Percentiles rank a stretch among this genome's conserved stretches.
These are phyloP conservation scores for Schlechtendalia chinensis DNA, from an alignment of 1,140 invertebrate species.

Conservation along the genomic window DNA sequence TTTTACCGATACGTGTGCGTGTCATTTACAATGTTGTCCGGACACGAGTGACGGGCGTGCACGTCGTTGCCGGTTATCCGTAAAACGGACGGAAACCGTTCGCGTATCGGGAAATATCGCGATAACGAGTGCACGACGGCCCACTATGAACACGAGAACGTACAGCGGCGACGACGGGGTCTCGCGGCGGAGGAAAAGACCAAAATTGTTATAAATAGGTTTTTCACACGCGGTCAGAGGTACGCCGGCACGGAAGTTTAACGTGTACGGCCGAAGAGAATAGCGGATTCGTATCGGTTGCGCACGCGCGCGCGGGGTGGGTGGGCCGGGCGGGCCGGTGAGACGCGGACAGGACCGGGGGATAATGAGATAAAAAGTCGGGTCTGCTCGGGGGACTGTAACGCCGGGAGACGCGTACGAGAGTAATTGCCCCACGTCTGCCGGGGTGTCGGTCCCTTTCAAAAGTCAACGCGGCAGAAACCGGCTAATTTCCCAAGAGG, in stretches of 20 bases:
- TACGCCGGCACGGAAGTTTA: background rate
- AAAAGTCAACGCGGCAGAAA: constrained; percentile 48
- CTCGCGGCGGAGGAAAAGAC: background rate
- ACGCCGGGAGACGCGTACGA: constrained; percentile 32
- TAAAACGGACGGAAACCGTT: too few relatives aligned
- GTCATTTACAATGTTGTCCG: too few relatives aligned
- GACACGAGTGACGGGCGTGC: too few relatives aligned
- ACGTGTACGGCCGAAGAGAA: constrained; percentile 18
- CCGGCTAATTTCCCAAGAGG: constrained; percentile 49
- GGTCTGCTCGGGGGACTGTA: constrained; percentile 41
- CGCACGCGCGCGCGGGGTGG: too few relatives aligned
- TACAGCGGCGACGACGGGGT: background rate
- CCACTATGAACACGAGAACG: background rate
- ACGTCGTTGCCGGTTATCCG: too few relatives aligned
- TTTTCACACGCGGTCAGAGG: background rate
- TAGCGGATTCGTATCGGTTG: background rate
- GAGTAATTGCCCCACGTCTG: constrained; percentile 46
- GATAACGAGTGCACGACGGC: too few relatives aligned
- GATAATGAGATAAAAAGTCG: constrained; percentile 48
- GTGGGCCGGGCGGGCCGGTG: too few relatives aligned
- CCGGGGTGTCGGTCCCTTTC: constrained; percentile 46
- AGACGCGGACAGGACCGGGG: too few relatives aligned
- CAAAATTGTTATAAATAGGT: constrained; percentile 16
- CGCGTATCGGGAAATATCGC: too few relatives aligned
- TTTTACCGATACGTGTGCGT: too few relatives aligned